phyloP scores from a whole-genome alignment of 2,113 vertebrate genomes.

The Pangasianodon gigas region DNA sequence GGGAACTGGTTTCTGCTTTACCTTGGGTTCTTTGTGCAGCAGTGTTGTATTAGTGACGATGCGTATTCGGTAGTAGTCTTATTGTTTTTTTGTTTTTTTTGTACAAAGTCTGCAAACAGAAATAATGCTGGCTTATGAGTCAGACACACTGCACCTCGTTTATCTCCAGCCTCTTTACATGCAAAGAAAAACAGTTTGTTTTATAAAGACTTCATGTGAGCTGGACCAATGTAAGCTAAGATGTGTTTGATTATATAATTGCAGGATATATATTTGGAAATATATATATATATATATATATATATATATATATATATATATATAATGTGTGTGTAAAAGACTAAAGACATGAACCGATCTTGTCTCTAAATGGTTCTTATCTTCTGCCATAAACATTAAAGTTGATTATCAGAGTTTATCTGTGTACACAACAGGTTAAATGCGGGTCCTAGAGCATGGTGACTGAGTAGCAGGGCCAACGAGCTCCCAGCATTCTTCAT shows the following conservation, averaged over 20 bases:
- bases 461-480: background rate
- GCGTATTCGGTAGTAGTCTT: background rate
- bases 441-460: background rate
- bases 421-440: background rate
- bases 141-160: background rate
- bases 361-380: background rate
- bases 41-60: background rate
- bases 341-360: background rate
- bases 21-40: background rate
- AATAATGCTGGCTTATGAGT: background rate
- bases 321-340: too few species aligned
- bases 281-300: too few species aligned
- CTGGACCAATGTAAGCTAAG: background rate
- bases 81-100: slow-evolving; percentile 1
- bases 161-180: background rate
- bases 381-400: background rate
- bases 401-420: background rate
- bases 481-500: background rate
- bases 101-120: background rate
- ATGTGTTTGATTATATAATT: background rate
- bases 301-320: too few species aligned
- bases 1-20: slow-evolving; percentile 1
- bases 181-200: background rate
- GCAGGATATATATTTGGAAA: background rate
- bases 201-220: background rate